Percentiles rank a stretch among this genome's conserved stretches.
Conservation (phyloP, 2,113 vertebrate genomes). For the Myocastor coypus region DNA sequence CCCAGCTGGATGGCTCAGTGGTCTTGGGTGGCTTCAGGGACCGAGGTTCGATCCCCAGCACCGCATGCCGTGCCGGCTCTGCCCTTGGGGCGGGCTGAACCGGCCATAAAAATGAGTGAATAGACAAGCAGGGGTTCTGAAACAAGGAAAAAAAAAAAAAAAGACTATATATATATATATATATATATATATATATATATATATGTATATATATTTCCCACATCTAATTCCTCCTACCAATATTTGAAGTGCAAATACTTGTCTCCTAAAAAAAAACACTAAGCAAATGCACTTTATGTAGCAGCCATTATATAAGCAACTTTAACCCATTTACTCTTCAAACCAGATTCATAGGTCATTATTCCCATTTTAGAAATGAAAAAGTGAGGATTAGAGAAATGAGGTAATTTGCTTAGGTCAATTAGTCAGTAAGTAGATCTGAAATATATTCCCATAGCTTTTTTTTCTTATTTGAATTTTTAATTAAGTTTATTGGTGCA, state of each 20-base stretch:
- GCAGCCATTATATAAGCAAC: neutral
- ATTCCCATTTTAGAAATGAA: conserved; percentile 33
- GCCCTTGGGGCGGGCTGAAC: no score
- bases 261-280: neutral
- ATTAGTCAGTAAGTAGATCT: neutral
- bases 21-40: no score
- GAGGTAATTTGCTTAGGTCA: conserved; percentile 1
- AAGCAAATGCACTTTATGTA: conserved; percentile 8
- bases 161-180: no score
- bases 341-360: conserved; percentile 8
- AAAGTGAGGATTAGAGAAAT: conserved; percentile 11
- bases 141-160: no score
- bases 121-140: no score
- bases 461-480: neutral
- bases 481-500: neutral
- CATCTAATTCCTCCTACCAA: conserved; percentile 3
- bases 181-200: no score
- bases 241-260: conserved; percentile 17
- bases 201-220: no score
- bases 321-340: conserved; percentile 36
- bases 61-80: no score
- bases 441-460: neutral
- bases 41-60: no score
- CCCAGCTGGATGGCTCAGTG: no score
- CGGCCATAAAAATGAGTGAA: no score